Conservation (phyloP, 2,888 invertebrate genomes). For the Achlya flavicornis region DNA sequence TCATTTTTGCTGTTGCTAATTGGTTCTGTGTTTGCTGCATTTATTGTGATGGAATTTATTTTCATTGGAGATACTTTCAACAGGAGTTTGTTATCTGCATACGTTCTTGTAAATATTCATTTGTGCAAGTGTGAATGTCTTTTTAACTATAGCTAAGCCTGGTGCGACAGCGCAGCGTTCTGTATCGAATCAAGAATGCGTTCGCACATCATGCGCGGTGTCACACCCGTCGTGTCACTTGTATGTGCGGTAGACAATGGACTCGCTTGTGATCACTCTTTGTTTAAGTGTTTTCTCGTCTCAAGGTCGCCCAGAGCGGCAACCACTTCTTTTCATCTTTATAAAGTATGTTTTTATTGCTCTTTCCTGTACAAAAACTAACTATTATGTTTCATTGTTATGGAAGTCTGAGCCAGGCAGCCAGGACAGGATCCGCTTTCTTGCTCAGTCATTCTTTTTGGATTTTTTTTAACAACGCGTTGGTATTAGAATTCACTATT, state of each 20-base stretch:
- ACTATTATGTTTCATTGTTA: slow-evolving; percentile 13
- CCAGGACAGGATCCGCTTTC: slow-evolving; percentile 24
- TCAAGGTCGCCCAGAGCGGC: slow-evolving; percentile 58
- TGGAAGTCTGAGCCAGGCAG: slow-evolving; percentile 24
- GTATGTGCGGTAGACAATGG: slow-evolving; percentile 48
- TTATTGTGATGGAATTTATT: slow-evolving; percentile 47
- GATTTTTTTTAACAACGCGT: slow-evolving; percentile 26
- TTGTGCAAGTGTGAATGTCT: slow-evolving; percentile 34
- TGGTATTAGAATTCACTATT: slow-evolving; percentile 26
- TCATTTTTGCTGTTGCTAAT: slow-evolving; percentile 60
- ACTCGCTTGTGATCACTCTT: slow-evolving; percentile 53
- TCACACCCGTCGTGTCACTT: slow-evolving; percentile 47
- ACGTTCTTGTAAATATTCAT: slow-evolving; percentile 34
- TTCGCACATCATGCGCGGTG: slow-evolving; percentile 60
- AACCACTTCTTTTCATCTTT: slow-evolving; percentile 38
- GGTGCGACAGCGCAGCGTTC: slow-evolving; percentile 38
- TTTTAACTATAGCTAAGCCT: slow-evolving; percentile 28
- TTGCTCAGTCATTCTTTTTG: slow-evolving; percentile 23
- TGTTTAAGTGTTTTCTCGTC: slow-evolving; percentile 62
- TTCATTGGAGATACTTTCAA: slow-evolving; percentile 43
- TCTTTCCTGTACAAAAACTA: slow-evolving; percentile 25
- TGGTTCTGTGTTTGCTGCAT: slow-evolving; percentile 46
- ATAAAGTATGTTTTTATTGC: slow-evolving; percentile 30
- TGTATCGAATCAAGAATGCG: slow-evolving; percentile 75
- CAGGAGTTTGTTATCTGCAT: slow-evolving; percentile 31